These are phyloP conservation scores for Drosophila mayaguana DNA, from an alignment of 2,888 invertebrate species.

Conservation along the genomic window DNA sequence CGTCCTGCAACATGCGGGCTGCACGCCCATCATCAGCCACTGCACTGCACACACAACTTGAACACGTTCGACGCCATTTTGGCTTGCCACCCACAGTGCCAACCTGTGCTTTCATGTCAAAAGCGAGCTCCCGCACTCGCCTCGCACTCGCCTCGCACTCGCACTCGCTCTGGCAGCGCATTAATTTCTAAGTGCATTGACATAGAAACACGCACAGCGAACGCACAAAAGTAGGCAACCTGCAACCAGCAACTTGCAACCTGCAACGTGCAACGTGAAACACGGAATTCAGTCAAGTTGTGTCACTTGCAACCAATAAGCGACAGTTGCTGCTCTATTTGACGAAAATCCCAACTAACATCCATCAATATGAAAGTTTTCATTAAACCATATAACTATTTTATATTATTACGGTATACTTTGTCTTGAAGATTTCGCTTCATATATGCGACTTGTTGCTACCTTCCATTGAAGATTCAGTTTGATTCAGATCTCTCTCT, in stretches of 20 bases:
- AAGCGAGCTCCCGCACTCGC: constrained; percentile 5
- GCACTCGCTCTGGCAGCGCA: constrained; percentile 27
- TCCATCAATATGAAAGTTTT: not conserved
- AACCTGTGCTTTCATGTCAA: constrained; percentile 33
- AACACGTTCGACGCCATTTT: constrained; percentile 61
- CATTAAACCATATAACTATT: not conserved
- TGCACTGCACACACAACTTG: constrained; percentile 46
- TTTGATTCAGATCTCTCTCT: not conserved
- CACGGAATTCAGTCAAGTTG: constrained; percentile 13
- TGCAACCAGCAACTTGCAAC: constrained; percentile 42
- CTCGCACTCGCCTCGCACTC: no score
- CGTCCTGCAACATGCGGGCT: constrained; percentile 28
- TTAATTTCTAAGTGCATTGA: constrained; percentile 70
- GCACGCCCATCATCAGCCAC: constrained; percentile 6
- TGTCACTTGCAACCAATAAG: constrained; percentile 1
- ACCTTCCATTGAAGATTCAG: not conserved
- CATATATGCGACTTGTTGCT: constrained; percentile 37
- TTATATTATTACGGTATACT: not conserved
- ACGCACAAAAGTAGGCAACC: constrained; percentile 65
- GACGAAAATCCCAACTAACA: not conserved
- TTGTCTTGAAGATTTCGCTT: no score
- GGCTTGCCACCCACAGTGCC: constrained; percentile 20
- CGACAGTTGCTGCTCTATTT: constrained; percentile 26
- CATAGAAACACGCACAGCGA: constrained; percentile 68
- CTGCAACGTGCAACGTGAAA: constrained; percentile 25